These are phyloP conservation scores for Ptychadena robeensis DNA, from an alignment of 2,797 vertebrate genomes.

Conservation along the genomic window DNA sequence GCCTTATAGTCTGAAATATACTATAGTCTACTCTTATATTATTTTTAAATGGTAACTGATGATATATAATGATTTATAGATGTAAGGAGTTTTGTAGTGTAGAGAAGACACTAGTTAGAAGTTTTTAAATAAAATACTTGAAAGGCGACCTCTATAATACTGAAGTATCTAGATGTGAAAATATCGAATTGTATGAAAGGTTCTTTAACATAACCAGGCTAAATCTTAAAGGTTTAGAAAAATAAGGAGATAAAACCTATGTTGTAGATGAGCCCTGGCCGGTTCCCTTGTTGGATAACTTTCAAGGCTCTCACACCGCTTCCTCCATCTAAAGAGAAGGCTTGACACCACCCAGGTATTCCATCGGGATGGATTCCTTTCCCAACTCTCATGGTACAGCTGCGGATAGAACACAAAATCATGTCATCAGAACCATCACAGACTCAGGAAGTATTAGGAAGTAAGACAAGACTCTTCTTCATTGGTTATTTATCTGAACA, in stretches of 20 bases:
- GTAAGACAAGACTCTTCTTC: too few relatives aligned
- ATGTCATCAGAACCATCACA: neutral
- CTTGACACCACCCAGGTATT: conserved; percentile 96
- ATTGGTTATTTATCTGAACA: too few relatives aligned
- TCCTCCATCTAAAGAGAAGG: conserved; percentile 94
- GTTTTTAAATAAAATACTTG: too few relatives aligned
- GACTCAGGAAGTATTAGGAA: too few relatives aligned
- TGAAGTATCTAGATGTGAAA: too few relatives aligned
- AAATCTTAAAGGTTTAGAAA: neutral
- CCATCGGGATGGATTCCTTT: conserved; percentile 94
- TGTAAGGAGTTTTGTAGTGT: too few relatives aligned
- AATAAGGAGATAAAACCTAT: conserved; percentile 78
- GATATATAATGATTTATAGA: too few relatives aligned
- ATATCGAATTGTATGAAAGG: neutral
- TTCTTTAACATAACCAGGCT: neutral
- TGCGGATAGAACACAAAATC: conserved; percentile 62
- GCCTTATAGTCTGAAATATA: too few relatives aligned
- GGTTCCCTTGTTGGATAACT: conserved; percentile 94
- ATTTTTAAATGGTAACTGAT: too few relatives aligned
- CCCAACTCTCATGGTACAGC: conserved; percentile 95
- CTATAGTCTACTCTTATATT: too few relatives aligned
- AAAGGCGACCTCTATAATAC: too few relatives aligned
- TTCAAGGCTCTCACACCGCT: conserved; percentile 94
- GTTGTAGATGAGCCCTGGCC: conserved; percentile 96
- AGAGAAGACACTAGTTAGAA: too few relatives aligned